Evolutionary conservation across 2,888 invertebrate genomes (phyloP).

Genomic region (Noctua fimbriata): DNA sequence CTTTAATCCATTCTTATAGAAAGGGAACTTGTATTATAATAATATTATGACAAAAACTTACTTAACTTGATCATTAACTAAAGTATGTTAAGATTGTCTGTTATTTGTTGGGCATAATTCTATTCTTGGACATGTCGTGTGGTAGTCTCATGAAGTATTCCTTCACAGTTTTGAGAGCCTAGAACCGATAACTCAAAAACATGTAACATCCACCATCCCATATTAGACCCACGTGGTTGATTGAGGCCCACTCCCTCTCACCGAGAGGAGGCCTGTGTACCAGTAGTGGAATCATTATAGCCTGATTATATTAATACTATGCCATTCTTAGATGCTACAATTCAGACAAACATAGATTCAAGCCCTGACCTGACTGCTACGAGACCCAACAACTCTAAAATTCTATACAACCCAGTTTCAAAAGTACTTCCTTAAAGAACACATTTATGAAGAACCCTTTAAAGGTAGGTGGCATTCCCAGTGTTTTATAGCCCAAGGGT

Average conservation of each 20-base stretch:
- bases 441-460: slow-evolving; percentile 40
- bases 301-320: background rate
- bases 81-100: background rate
- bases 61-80: background rate
- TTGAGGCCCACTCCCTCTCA: background rate
- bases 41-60: too few relatives aligned
- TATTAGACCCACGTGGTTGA: background rate
- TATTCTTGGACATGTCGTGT: background rate
- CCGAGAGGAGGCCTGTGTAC: background rate
- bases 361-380: background rate
- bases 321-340: background rate
- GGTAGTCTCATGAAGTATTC: background rate
- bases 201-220: background rate
- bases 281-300: background rate
- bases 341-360: background rate
- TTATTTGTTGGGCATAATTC: background rate
- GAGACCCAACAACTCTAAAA: background rate
- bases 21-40: background rate
- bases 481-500: slow-evolving; percentile 48
- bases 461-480: slow-evolving; percentile 11
- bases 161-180: background rate
- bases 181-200: background rate
- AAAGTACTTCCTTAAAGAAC: slow-evolving; percentile 18
- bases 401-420: background rate
- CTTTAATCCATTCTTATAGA: too few relatives aligned